Evolutionary conservation across 2,113 vertebrate genomes (phyloP).

Genomic region (Arvicanthis niloticus): DNA sequence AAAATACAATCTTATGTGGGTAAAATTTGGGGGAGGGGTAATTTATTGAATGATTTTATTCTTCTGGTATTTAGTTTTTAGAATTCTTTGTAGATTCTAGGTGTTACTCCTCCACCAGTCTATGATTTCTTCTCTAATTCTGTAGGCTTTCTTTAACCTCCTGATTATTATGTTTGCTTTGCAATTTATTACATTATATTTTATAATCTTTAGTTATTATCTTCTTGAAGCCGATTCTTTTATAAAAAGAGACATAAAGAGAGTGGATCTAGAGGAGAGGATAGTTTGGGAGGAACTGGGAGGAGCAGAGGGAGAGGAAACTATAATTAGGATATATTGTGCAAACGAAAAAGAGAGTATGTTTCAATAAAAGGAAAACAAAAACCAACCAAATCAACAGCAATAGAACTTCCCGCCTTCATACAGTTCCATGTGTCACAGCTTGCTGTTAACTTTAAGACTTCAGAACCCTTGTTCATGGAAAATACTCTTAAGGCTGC

Average conservation of each 20-base stretch:
- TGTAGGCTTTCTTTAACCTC: too few species aligned
- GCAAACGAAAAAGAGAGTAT: not conserved
- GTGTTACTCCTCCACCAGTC: not conserved
- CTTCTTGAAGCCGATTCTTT: not conserved
- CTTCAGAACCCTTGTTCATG: not conserved
- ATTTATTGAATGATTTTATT: not conserved
- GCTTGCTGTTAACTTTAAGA: not conserved
- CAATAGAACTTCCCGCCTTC: not conserved
- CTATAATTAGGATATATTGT: not conserved
- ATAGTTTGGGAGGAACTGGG: not conserved
- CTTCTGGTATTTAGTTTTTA: not conserved
- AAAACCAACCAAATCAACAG: not conserved
- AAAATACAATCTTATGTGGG: not conserved
- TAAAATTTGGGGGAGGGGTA: constrained; percentile 11
- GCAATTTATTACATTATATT: not conserved
- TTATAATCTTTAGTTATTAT: not conserved
- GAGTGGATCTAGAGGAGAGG: not conserved
- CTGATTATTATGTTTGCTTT: not conserved
- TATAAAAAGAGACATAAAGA: not conserved
- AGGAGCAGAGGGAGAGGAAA: not conserved
- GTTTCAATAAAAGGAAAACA: not conserved
- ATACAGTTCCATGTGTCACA: not conserved
- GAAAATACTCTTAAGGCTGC: not conserved
- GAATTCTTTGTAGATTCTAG: not conserved
- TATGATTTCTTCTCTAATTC: not conserved